Evolutionary conservation across 1,140 invertebrate genomes (phyloP).

Genomic region (Sweltsa coloradensis): DNA sequence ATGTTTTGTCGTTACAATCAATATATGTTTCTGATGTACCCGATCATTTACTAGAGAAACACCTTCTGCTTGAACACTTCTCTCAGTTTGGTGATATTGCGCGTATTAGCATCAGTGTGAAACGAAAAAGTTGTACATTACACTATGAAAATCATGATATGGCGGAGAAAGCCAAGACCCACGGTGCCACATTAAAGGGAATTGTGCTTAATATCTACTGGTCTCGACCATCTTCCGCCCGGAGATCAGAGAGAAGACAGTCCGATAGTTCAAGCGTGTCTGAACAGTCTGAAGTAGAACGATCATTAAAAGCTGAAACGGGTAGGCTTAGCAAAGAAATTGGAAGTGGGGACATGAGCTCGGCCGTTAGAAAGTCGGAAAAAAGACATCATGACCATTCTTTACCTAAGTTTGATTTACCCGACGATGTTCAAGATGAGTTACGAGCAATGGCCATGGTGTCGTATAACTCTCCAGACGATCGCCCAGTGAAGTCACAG

Average conservation of each 20-base stretch:
- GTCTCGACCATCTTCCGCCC: background rate
- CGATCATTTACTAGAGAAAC: background rate
- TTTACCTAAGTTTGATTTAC: background rate
- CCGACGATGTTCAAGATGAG: slow-evolving; percentile 2
- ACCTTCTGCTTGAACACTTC: background rate
- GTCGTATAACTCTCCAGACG: no score
- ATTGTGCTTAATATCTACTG: background rate
- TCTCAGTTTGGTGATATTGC: background rate
- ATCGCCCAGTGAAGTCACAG: no score
- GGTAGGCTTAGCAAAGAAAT: background rate
- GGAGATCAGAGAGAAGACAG: background rate
- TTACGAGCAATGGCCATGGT: background rate
- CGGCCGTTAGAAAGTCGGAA: background rate
- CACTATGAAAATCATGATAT: background rate
- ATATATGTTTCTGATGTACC: slow-evolving; percentile 1
- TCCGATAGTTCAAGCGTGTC: background rate
- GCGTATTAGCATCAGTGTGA: background rate
- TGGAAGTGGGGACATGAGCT: background rate
- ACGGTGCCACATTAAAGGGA: background rate
- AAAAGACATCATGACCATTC: background rate
- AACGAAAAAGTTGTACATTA: background rate
- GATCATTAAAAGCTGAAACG: background rate
- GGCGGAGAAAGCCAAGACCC: background rate
- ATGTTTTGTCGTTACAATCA: no score
- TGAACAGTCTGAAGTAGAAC: background rate